phyloP scores from a whole-genome alignment of 2,797 vertebrate genomes.

The Coendou prehensilis region DNA sequence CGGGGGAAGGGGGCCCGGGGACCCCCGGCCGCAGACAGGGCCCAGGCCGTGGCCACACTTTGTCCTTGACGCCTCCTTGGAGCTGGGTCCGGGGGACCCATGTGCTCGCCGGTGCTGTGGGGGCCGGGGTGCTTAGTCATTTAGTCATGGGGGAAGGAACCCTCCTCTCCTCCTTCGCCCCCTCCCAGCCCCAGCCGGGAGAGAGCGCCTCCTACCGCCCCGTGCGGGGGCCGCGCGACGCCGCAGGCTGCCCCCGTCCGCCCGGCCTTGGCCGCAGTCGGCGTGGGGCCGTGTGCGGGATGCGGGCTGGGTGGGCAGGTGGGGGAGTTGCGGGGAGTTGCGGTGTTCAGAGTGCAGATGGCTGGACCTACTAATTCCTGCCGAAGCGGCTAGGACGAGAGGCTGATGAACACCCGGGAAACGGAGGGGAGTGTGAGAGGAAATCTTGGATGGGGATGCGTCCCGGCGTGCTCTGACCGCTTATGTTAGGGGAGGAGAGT shows the following conservation, averaged over 20 bases:
- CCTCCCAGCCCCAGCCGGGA: neutral
- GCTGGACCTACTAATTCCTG: neutral
- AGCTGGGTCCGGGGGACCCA: neutral
- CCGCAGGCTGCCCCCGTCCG: neutral
- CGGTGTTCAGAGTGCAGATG: neutral
- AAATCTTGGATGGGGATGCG: neutral
- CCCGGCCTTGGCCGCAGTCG: neutral
- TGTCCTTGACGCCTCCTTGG: slow-evolving; percentile 66
- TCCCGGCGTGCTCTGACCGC: neutral
- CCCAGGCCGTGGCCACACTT: neutral
- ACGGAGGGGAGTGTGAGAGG: neutral
- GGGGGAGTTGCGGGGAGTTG: slow-evolving; percentile 70
- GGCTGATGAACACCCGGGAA: neutral
- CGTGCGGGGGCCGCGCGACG: neutral
- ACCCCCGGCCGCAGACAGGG: neutral
- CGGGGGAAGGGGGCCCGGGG: neutral
- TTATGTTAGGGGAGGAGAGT: neutral
- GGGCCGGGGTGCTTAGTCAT: neutral
- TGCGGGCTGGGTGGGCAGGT: neutral
- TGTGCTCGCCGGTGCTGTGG: neutral
- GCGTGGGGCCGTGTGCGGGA: neutral
- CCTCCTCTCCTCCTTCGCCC: neutral
- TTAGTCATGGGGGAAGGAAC: neutral
- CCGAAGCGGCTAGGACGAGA: neutral
- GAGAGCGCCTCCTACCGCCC: neutral